Base-by-base conservation (phyloP, 2,113 vertebrate species). In the Eptatretus burgeri region DNA sequence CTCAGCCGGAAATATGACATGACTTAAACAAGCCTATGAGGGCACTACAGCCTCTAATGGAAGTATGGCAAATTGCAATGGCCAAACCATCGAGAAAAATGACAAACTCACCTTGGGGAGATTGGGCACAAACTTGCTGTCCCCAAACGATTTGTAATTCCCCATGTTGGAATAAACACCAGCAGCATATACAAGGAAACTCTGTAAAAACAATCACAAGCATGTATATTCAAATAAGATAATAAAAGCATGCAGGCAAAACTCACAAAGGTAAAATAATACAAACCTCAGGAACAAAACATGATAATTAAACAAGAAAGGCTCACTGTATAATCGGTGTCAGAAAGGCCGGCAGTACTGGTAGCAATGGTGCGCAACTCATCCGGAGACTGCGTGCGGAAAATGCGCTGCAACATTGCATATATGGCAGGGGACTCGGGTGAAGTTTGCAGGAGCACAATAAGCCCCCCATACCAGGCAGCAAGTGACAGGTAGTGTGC, bases 111-210 rank as follows among this genome's bases (percentile, higher is more conserved):
- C 85, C 80, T 82, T 80, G 10, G 82, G 76, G 14, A 89, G 67
- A 69, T 81, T 87, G 65, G 85, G 85, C 51, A 89, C 75, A 69
- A 89, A 89, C 70, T 89, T 89, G 20, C 83, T 85, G 72, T 89
- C 85, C 5, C 85, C 85, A 10, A 89, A 88, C 19, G 85, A 89
- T 68, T 89, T 89, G 72, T 89, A 89, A 77, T 89, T 89, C 56
- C 85, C 85, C 85, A 89, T 89, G 73, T 89, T 89, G 74, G 82
- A 79, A 72, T 81, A 89, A 63, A 88, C 67, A 11, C 82, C 84
- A 0, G 84, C 81, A n/a, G 82, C 71, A 66, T 85, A 89, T 49
- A 89, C 84, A 68, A 89, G 73, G 68, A 89, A 80, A 1, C 83
- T 83, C 84, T 87, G 66, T 1, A 51, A 19, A 5, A 17, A 50